These are phyloP conservation scores for Scaptomyza tumidula DNA, from an alignment of 2,888 invertebrate species.

Conservation along the genomic window DNA sequence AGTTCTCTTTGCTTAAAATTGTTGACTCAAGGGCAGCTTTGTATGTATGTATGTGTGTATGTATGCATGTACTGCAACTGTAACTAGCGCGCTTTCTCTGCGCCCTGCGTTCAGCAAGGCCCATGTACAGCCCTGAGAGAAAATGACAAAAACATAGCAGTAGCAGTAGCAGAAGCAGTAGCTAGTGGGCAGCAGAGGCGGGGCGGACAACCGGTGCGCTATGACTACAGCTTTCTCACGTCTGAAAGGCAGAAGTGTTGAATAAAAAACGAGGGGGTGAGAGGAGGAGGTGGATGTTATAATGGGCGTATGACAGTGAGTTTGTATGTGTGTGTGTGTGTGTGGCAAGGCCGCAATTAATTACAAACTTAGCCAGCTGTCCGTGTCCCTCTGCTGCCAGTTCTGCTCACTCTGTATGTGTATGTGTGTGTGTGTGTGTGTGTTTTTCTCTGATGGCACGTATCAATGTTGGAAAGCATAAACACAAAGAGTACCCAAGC, in stretches of 20 bases:
- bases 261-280: slow-evolving; percentile 3
- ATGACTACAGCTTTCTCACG: slow-evolving; percentile 57
- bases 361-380: slow-evolving; percentile 75
- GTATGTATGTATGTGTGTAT: not conserved
- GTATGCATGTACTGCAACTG: slow-evolving; percentile 48
- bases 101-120: slow-evolving; percentile 18
- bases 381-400: slow-evolving; percentile 50
- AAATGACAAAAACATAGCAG: slow-evolving; percentile 37
- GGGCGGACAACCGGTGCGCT: slow-evolving; percentile 35
- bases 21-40: not conserved
- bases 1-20: slow-evolving; percentile 27
- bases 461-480: slow-evolving; percentile 75
- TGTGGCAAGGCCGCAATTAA: slow-evolving; percentile 78
- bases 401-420: not conserved
- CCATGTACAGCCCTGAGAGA: slow-evolving; percentile 24
- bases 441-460: slow-evolving; percentile 64
- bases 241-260: slow-evolving; percentile 23
- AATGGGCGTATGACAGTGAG: not conserved
- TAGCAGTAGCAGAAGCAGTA: slow-evolving; percentile 20
- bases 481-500: slow-evolving; percentile 58
- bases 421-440: slow-evolving; percentile 10
- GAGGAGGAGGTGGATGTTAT: slow-evolving; percentile 1
- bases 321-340: slow-evolving; percentile 28
- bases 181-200: slow-evolving; percentile 30
- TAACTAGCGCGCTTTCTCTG: slow-evolving; percentile 71